Conservation (phyloP, 1,140 invertebrate species). For the Heterodera schachtii region DNA sequence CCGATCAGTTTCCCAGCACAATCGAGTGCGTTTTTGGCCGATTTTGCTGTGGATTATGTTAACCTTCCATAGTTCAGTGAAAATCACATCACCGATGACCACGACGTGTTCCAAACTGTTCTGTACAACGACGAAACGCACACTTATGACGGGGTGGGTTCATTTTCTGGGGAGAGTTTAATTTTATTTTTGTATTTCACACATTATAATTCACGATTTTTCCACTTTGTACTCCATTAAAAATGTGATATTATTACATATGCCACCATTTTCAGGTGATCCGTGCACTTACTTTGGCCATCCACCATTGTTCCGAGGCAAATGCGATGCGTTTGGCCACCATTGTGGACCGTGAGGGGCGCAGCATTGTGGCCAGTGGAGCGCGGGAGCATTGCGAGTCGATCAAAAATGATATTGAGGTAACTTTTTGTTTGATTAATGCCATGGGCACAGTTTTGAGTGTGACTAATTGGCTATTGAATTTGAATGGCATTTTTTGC, state of each 20-base stretch:
- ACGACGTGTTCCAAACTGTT: conserved; percentile 60
- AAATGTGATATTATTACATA: too few relatives aligned
- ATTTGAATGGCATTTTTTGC: too few relatives aligned
- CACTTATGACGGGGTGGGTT: conserved; percentile 64
- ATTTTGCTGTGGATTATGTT: too few relatives aligned
- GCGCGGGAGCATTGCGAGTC: conserved; percentile 44
- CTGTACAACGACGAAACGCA: conserved; percentile 65
- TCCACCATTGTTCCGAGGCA: conserved; percentile 45
- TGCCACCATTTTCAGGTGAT: too few relatives aligned
- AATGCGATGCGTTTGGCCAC: conserved; percentile 62
- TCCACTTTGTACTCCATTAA: too few relatives aligned
- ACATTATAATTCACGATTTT: too few relatives aligned
- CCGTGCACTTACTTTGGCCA: conserved; percentile 52
- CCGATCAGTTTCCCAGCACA: conserved; percentile 19
- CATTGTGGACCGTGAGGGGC: conserved; percentile 62
- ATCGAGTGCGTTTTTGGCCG: conserved; percentile 20
- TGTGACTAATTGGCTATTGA: too few relatives aligned
- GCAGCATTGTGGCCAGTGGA: conserved; percentile 51
- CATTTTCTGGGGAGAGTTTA: too few relatives aligned
- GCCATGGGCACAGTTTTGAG: not conserved
- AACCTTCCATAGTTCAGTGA: not conserved
- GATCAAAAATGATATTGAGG: conserved; percentile 53
- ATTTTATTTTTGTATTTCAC: too few relatives aligned
- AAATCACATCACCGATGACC: not conserved
- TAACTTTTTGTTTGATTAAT: conserved; percentile 22